Conservation (phyloP, 2,888 invertebrate genomes). For the Dryomyza anilis region DNA sequence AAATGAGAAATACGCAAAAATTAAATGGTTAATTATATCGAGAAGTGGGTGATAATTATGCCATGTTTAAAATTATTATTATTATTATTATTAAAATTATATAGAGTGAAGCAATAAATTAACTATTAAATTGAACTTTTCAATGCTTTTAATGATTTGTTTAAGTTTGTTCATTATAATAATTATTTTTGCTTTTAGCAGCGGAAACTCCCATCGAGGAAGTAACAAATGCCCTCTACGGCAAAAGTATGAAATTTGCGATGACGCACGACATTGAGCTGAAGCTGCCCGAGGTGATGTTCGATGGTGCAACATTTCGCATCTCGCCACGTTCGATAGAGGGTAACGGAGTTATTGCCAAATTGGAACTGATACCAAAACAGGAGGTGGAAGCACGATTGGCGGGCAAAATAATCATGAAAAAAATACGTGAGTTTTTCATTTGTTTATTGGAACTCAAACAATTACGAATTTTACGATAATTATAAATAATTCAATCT, state of each 20-base stretch:
- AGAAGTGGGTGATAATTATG: too few relatives aligned
- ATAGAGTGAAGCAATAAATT: neutral
- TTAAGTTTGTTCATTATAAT: neutral
- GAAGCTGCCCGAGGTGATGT: constrained; percentile 73
- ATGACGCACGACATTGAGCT: constrained; percentile 79
- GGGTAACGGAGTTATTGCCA: constrained; percentile 75
- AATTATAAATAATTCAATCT: too few relatives aligned
- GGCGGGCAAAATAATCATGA: constrained; percentile 67
- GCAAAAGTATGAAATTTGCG: constrained; percentile 74
- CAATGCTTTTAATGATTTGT: neutral
- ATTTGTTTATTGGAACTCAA: too few relatives aligned
- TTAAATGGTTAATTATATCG: too few relatives aligned
- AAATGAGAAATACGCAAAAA: too few relatives aligned
- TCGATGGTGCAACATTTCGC: constrained; percentile 74
- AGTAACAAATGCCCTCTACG: constrained; percentile 73
- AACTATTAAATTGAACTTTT: neutral
- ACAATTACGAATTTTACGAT: too few relatives aligned
- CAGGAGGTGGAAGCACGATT: constrained; percentile 59
- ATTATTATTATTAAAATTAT: too few relatives aligned
- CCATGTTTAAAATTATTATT: too few relatives aligned
- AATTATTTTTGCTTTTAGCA: constrained; percentile 3
- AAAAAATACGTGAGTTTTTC: constrained; percentile 60
- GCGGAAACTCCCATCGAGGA: constrained; percentile 73
- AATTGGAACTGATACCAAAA: constrained; percentile 72
- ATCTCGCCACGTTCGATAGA: constrained; percentile 76